Evolutionary conservation across 1,140 invertebrate genomes (phyloP).

Genomic region (Microplitis demolitor): DNA sequence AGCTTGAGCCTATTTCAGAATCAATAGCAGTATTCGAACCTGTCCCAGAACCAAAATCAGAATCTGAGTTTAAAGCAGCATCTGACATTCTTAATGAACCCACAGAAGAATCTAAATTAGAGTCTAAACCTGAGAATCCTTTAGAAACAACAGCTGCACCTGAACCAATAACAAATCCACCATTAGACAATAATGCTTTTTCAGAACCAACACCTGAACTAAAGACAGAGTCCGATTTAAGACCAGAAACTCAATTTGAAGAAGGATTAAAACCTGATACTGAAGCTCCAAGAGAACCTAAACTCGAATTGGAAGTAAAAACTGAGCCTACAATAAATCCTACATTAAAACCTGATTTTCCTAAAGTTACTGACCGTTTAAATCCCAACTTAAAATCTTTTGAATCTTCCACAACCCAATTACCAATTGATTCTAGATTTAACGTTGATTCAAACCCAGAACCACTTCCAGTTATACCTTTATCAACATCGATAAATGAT

Average conservation of each 20-base stretch:
- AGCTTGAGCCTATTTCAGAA: constrained; percentile 29
- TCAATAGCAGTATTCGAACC: background rate
- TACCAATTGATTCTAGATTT: background rate
- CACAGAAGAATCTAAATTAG: constrained; percentile 37
- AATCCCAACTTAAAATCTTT: no score
- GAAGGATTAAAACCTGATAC: background rate
- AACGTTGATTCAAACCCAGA: constrained; percentile 5
- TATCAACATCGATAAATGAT: background rate
- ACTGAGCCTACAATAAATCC: constrained; percentile 36
- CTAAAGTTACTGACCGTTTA: constrained; percentile 31
- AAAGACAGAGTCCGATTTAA: constrained; percentile 36
- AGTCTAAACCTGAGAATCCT: constrained; percentile 40
- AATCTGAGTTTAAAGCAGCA: constrained; percentile 17
- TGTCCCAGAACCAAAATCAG: constrained; percentile 10
- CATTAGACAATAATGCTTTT: constrained; percentile 31
- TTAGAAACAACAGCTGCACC: constrained; percentile 44
- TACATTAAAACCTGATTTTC: constrained; percentile 14
- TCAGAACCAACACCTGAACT: constrained; percentile 43
- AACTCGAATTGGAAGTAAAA: constrained; percentile 26
- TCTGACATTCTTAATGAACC: constrained; percentile 31
- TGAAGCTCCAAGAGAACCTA: constrained; percentile 21
- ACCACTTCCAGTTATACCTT: constrained; percentile 32
- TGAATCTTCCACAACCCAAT: no score
- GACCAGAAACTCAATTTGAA: background rate
- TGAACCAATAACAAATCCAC: constrained; percentile 37